Percentiles rank a stretch among this genome's conserved stretches.
Evolutionary conservation across 2,888 invertebrate species (phyloP).

Genomic region (Yponomeuta evonymella): DNA sequence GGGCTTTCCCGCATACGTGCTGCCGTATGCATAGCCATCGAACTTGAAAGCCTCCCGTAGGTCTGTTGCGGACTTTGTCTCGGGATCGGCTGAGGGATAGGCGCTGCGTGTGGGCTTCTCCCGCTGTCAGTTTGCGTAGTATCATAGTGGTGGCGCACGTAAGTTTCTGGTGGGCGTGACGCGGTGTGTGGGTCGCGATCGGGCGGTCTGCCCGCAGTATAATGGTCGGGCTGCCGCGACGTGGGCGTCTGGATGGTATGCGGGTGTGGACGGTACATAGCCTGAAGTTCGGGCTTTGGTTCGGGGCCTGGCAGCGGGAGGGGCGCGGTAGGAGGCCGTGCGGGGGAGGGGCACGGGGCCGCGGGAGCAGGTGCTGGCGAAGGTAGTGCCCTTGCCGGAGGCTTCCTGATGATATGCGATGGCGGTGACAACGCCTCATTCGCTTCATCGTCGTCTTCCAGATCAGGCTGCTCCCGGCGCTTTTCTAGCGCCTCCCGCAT

Average conservation of each 20-base stretch:
- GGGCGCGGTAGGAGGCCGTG: conserved; percentile 21
- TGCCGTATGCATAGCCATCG: conserved; percentile 54
- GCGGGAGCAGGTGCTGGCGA: conserved; percentile 61
- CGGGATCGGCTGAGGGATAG: conserved; percentile 57
- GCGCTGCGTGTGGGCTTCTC: conserved; percentile 45
- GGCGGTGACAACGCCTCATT: conserved; percentile 63
- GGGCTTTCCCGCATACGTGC: conserved; percentile 52
- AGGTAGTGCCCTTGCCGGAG: conserved; percentile 40
- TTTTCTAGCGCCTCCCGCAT: conserved; percentile 72
- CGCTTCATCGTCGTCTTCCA: conserved; percentile 63
- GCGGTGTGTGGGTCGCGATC: conserved; percentile 50
- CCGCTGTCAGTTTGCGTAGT: conserved; percentile 42
- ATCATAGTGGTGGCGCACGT: conserved; percentile 57
- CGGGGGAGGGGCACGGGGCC: conserved; percentile 38
- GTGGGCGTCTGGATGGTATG: conserved; percentile 58
- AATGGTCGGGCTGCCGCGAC: conserved; percentile 53
- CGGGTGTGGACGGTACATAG: conserved; percentile 44
- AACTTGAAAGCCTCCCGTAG: conserved; percentile 54
- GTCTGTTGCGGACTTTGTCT: conserved; percentile 58
- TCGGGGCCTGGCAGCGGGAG: conserved; percentile 15
- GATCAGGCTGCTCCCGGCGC: conserved; percentile 60
- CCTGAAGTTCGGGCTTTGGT: conserved; percentile 45
- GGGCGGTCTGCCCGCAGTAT: conserved; percentile 52
- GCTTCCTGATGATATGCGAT: conserved; percentile 69
- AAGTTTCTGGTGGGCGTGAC: conserved; percentile 57